Base-by-base conservation (phyloP, 2,113 vertebrate genomes). In the Myxocyprinus asiaticus region DNA sequence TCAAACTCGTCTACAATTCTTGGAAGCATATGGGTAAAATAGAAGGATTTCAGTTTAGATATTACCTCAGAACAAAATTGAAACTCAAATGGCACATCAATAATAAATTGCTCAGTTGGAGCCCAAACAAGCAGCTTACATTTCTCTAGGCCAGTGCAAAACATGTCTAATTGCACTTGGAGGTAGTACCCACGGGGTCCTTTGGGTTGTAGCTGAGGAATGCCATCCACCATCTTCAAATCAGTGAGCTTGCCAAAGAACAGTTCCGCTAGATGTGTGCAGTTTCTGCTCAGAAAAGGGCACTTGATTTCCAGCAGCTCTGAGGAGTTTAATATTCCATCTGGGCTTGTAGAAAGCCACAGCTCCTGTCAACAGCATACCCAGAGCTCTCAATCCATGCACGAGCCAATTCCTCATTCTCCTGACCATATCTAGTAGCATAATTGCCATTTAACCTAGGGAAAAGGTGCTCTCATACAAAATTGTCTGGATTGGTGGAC, bases 1-100 rank as follows among this genome's bases (percentile, higher is more conserved):
- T 48, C 7, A 74, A 67, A 74, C 65, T 50, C 6, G 63, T 65
- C 61, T 7, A 72, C 68, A 79, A 80, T 70, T 47, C 50, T 63
- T 61, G 70, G 63, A 5, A 80, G 63, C 78, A 80, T 80, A 9
- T 53, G 17, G 12, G 53, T 59, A 45, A 74, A 74, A 44, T 74
- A 80, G 56, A 74, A 74, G 58, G 4, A 64, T 66, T 69, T 74
- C 78, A 80, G 17, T 51, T 66, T 42, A 67, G 43, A 15, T 47
- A 65, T 7, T 44, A 65, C 63, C 7, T 66, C 11, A 45, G 43
- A 7, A 8, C 42, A 66, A 66, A 33, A 80, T 12, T n/a, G 5
- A 44, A 48, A 44, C 51, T 69, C 44, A 15, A 69, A 78, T 43
- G 62, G 63, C 45, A 78, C 65, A 64, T 53, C 6, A 55, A 77